These are phyloP conservation scores for Sebastolobus altivelis DNA, from an alignment of 2,797 vertebrate species.

Conservation along the genomic window DNA sequence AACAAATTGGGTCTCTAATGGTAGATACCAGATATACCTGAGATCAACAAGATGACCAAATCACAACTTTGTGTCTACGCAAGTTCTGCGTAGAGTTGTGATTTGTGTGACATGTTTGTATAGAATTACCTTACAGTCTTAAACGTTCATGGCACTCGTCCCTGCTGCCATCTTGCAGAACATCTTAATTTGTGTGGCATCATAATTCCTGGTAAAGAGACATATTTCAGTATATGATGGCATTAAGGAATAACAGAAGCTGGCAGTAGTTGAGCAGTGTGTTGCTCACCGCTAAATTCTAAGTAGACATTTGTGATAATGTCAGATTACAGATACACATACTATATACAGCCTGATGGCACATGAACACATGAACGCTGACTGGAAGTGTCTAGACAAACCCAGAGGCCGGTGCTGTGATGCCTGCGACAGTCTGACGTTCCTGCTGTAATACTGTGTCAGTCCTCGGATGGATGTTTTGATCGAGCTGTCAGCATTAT, in stretches of 20 bases:
- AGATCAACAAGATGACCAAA: neutral
- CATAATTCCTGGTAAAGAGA: constrained; percentile 1
- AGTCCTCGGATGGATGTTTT: constrained; percentile 34
- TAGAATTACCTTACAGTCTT: neutral
- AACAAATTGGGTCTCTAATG: no score
- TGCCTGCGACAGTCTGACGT: constrained; percentile 16
- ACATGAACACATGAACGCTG: neutral
- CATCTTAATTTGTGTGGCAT: neutral
- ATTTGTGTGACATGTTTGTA: neutral
- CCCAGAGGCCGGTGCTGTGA: constrained; percentile 27
- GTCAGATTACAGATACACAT: constrained; percentile 12
- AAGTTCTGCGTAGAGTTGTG: no score
- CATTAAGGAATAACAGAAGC: neutral
- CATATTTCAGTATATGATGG: neutral
- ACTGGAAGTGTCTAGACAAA: neutral
- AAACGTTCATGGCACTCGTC: neutral
- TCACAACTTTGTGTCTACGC: no score
- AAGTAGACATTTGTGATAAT: constrained; percentile 6
- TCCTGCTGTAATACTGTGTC: constrained; percentile 36
- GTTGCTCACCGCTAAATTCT: neutral
- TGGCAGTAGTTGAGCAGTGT: neutral
- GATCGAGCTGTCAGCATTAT: constrained; percentile 42
- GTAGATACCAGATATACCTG: neutral
- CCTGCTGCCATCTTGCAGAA: neutral
- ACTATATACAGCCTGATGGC: neutral